Conservation (phyloP, 2,113 vertebrate species). For the Sceloporus undulatus region DNA sequence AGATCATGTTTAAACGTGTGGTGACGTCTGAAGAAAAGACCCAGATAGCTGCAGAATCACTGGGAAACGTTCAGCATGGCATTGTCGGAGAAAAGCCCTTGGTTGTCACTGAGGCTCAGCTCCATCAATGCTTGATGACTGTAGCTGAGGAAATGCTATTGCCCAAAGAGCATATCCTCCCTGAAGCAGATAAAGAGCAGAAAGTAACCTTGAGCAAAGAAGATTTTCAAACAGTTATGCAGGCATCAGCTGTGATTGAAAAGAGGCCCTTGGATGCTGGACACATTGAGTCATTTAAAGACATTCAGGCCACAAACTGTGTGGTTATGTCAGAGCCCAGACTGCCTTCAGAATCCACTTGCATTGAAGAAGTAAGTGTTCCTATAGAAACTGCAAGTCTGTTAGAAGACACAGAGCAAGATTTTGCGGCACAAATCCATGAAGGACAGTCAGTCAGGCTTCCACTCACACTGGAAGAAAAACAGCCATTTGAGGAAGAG, state of each 20-base stretch:
- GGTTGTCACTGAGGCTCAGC: constrained; percentile 63
- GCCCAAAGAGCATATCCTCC: constrained; percentile 77
- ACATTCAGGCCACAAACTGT: constrained; percentile 61
- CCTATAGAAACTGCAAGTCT: constrained; percentile 75
- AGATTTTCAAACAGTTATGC: constrained; percentile 74
- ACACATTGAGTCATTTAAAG: constrained; percentile 66
- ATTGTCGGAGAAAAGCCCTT: constrained; percentile 55
- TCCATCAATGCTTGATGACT: constrained; percentile 63
- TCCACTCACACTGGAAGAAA: constrained; percentile 83
- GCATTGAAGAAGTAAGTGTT: constrained; percentile 72
- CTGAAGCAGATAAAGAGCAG: constrained; percentile 63
- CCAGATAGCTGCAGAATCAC: constrained; percentile 67
- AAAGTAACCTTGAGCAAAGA: constrained; percentile 80
- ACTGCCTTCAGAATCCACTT: constrained; percentile 71
- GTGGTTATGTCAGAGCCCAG: constrained; percentile 75
- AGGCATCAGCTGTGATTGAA: constrained; percentile 75
- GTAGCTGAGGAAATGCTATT: constrained; percentile 71
- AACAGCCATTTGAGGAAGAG: constrained; percentile 78
- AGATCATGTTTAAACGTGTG: constrained; percentile 70
- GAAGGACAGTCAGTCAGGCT: constrained; percentile 84
- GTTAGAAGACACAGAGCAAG: constrained; percentile 79
- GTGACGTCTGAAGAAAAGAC: constrained; percentile 74
- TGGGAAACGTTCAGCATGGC: constrained; percentile 67
- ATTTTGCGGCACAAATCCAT: constrained; percentile 80
- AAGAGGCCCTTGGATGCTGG: constrained; percentile 72